Evolutionary conservation across 2,113 vertebrate species (phyloP).

Genomic region (Heterotilapia buettikoferi): DNA sequence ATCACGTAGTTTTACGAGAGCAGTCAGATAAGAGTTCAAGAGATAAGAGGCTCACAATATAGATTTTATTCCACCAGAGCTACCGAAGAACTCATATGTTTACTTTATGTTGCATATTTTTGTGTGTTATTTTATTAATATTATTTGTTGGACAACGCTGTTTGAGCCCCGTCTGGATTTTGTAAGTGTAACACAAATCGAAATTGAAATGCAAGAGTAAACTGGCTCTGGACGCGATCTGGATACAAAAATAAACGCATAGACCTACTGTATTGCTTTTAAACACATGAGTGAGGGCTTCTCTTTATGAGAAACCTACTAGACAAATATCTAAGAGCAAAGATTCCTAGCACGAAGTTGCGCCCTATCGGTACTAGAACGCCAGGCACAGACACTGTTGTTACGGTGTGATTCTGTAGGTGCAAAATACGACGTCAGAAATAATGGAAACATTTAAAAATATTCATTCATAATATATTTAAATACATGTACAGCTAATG

Average conservation of each 20-base stretch:
- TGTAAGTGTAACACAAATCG: rapidly evolving
- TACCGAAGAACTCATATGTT: neutral
- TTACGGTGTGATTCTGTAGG: neutral
- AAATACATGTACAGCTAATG: neutral
- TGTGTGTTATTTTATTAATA: neutral
- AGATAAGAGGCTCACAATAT: neutral
- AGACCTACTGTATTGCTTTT: rapidly evolving
- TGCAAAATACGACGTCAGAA: neutral
- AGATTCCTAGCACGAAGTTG: rapidly evolving
- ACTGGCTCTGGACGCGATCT: rapidly evolving
- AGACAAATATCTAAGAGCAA: slow-evolving; percentile 75
- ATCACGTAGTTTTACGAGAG: neutral
- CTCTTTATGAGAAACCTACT: slow-evolving; percentile 63
- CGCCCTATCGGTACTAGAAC: rapidly evolving
- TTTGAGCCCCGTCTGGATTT: rapidly evolving
- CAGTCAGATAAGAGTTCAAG: neutral
- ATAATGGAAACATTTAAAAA: neutral
- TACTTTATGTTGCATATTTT: rapidly evolving
- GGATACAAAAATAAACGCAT: rapidly evolving
- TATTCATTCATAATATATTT: neutral
- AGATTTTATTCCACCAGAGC: neutral
- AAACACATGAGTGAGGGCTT: neutral
- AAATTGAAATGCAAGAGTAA: rapidly evolving
- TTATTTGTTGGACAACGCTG: neutral
- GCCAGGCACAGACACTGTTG: rapidly evolving